phyloP scores from a whole-genome alignment of 2,888 invertebrate species.

The Petrolisthes cinctipes region DNA sequence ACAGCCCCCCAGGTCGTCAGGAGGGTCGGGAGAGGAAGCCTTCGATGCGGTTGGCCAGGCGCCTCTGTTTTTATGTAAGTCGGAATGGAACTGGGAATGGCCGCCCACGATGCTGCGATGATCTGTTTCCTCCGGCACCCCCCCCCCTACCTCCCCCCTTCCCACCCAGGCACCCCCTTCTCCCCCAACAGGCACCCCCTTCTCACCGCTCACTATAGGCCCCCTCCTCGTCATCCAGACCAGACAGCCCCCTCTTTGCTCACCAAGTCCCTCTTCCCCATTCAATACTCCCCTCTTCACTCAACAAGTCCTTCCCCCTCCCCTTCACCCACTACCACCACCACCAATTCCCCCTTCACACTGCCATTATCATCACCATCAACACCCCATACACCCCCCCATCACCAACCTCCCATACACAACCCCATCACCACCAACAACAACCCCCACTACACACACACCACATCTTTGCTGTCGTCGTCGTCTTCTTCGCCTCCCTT shows the following conservation, averaged over 20 bases:
- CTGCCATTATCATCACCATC: not conserved
- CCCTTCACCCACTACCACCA: not conserved
- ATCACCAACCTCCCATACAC: not conserved
- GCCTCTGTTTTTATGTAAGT: conserved; percentile 35
- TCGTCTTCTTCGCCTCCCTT: not conserved
- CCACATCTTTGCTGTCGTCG: not conserved
- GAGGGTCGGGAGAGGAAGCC: conserved; percentile 14
- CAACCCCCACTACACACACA: not conserved
- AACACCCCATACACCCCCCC: not conserved
- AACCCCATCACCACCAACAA: no score
- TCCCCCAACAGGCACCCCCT: not conserved
- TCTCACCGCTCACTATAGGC: not conserved
- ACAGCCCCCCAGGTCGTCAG: not conserved
- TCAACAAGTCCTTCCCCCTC: not conserved
- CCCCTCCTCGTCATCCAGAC: not conserved
- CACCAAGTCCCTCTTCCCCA: not conserved
- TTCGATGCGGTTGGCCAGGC: conserved; percentile 36
- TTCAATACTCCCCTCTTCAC: not conserved
- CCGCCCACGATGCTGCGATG: conserved; percentile 41
- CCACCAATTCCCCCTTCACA: not conserved
- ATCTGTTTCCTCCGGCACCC: conserved; percentile 33
- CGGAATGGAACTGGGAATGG: conserved; percentile 46
- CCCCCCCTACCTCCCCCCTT: not conserved
- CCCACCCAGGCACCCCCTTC: not conserved
- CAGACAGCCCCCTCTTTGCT: not conserved